Base-by-base conservation (phyloP, 2,797 vertebrate species). In the Philypnodon macrostomus region DNA sequence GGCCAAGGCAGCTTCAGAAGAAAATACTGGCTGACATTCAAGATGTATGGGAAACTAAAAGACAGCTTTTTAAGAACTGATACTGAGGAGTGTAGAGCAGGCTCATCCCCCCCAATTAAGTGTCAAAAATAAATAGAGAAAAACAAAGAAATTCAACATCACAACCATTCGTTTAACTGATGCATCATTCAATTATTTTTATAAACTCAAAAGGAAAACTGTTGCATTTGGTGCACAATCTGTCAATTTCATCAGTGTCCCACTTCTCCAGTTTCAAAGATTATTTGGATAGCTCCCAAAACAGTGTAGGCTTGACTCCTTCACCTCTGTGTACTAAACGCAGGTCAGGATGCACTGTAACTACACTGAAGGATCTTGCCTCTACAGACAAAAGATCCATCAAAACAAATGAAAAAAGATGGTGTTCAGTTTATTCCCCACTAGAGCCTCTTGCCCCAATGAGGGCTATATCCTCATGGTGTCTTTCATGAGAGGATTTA, bases 1-100 rank as follows among this genome's bases (percentile, higher is more conserved):
- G 72, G 71, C 67, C 70, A 89, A 89, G 89, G 88, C 89, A 89
- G 87, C 79, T 75, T 89, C 81, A 89, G 85, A 84, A 85, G 84
- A 73, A 87, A 90, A 89, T 83, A 89, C 84, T 89, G 85, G 81
- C 71, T 77, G 72, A 86, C 80, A 80, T 83, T 84, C 74, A 77
- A 76, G 70, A 73, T 59, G 60, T 47, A 42, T 73, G 44, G 54
- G 62, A 66, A 77, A 63, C 53, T 14, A 63, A 60, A 33, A 54
- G 47, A 76, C 54, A 70, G 63, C 48, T 69, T 81, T 44, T 85
- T 59, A n/a, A 75, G 80, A 55, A 82, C 72, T 82, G 73, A 79
- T 86, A 81, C 35, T 62, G 67, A 86, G 86, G 87, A 89, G 88
- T 85, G 86, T 87, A 77, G 74, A 84, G 78, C 52, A 69, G 63